These are phyloP conservation scores for Carlito syrichta DNA, from an alignment of 2,113 vertebrate genomes.

Conservation along the genomic window DNA sequence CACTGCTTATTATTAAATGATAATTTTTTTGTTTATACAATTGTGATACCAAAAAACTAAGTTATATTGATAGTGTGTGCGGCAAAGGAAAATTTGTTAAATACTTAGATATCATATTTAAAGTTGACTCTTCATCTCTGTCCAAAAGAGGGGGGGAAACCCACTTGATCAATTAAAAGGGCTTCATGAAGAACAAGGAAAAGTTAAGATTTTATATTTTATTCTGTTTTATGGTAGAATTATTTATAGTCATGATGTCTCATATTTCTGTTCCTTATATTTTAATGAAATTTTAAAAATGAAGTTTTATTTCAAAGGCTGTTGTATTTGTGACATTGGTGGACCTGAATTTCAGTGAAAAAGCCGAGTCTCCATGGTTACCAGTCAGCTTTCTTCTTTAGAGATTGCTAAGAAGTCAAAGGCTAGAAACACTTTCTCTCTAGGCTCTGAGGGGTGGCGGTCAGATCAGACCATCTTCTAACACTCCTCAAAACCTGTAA, in stretches of 20 bases:
- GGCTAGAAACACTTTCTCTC: background rate
- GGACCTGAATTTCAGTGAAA: background rate
- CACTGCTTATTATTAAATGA: background rate
- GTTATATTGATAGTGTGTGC: background rate
- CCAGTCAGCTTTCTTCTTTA: background rate
- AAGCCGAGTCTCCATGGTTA: background rate
- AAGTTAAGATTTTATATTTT: background rate
- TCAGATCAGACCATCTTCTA: background rate
- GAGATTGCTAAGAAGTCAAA: background rate
- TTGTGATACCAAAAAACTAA: background rate
- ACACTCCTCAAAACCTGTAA: background rate
- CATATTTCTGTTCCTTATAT: background rate
- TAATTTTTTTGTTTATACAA: background rate
- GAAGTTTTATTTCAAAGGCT: background rate
- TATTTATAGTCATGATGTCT: background rate
- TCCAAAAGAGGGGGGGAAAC: background rate
- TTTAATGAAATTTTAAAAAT: constrained; percentile 29
- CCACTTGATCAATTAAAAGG: background rate
- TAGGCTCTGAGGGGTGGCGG: background rate
- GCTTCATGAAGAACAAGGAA: background rate
- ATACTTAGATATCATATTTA: background rate
- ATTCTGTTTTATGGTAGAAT: background rate
- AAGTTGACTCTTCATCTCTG: background rate
- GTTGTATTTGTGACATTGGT: background rate
- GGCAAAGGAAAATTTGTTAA: background rate